These are phyloP conservation scores for Picus viridis DNA, from an alignment of 2,797 vertebrate species.

Conservation along the genomic window DNA sequence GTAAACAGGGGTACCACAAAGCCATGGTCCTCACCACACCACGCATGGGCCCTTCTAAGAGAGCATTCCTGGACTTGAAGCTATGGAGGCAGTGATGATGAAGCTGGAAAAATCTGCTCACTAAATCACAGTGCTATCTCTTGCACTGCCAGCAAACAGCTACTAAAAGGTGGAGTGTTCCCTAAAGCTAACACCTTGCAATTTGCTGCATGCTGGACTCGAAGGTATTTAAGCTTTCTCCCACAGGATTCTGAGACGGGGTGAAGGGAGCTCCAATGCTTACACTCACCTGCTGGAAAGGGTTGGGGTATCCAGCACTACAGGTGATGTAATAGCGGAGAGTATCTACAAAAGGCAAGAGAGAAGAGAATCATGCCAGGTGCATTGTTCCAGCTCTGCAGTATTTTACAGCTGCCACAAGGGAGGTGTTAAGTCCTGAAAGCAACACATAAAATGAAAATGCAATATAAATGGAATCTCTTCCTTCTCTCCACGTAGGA, in stretches of 20 bases:
- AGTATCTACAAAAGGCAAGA: conserved; percentile 81
- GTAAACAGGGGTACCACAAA: background rate
- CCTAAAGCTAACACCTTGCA: background rate
- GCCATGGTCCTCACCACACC: background rate
- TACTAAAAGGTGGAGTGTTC: background rate
- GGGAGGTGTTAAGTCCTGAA: background rate
- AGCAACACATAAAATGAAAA: conserved; percentile 1
- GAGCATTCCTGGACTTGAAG: background rate
- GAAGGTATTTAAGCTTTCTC: background rate
- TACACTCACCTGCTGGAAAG: conserved; percentile 90
- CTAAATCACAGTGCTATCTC: background rate
- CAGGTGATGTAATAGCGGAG: conserved; percentile 92
- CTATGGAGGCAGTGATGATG: background rate
- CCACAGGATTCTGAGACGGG: background rate
- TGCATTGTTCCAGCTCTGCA: background rate
- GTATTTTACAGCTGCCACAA: background rate
- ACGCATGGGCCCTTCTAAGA: background rate
- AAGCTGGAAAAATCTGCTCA: background rate
- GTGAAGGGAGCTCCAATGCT: background rate
- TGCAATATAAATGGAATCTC: background rate
- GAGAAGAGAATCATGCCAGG: background rate
- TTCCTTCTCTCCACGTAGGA: background rate
- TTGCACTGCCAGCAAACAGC: background rate
- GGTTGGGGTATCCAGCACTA: conserved; percentile 85
- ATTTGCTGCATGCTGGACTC: background rate